Conservation (phyloP, 2,113 vertebrate genomes). For the Meriones unguiculatus region DNA sequence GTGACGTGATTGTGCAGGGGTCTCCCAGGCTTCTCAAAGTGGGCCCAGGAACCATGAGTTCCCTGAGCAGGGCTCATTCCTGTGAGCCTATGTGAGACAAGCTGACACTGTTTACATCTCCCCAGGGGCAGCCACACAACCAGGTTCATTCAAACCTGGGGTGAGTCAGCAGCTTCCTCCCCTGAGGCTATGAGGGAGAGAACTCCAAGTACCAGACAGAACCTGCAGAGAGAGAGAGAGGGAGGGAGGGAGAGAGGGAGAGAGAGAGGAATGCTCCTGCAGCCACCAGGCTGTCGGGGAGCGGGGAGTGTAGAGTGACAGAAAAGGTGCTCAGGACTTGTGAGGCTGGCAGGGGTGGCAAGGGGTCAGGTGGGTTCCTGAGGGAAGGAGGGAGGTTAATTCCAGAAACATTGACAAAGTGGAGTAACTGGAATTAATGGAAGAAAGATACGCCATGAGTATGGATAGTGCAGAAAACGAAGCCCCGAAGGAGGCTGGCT, state of each 20-base stretch:
- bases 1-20: neutral
- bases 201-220: constrained; percentile 30
- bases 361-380: neutral
- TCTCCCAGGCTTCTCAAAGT: neutral
- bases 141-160: neutral
- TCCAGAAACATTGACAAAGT: constrained; percentile 29
- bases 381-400: constrained; percentile 18
- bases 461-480: constrained; percentile 19
- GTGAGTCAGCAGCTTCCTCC: constrained; percentile 54
- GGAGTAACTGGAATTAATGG: constrained; percentile 63
- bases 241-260: too few relatives aligned
- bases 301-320: too few relatives aligned
- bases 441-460: constrained; percentile 52
- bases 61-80: neutral
- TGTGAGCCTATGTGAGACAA: too few relatives aligned
- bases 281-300: too few relatives aligned
- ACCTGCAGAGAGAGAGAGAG: neutral
- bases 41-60: neutral
- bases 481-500: neutral
- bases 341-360: neutral
- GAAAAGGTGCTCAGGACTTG: neutral
- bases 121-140: neutral
- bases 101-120: neutral
- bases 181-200: neutral
- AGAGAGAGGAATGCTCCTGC: too few relatives aligned